Base-by-base conservation (phyloP, 2,888 invertebrate species). In the Lasioglossum zephyrum region DNA sequence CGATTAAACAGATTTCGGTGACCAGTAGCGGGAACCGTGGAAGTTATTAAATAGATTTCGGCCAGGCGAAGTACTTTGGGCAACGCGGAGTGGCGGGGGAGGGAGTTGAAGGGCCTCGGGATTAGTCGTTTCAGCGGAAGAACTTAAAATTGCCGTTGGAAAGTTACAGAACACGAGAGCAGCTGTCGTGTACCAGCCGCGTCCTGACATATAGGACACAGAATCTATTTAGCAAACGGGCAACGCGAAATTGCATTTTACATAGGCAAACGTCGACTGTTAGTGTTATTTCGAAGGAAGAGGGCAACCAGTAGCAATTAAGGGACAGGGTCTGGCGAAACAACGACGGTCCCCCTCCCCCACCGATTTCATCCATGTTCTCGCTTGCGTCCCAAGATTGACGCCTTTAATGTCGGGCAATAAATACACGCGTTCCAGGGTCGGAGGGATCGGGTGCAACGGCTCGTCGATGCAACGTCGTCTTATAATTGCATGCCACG, bases 401-500 rank as follows among this genome's bases (percentile, higher is more conserved):
- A 79, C 63, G 63, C 41, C 63, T 39, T 69, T 76, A 76, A 79
- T 79, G 79, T 73, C 72, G 47, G n/a, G 22, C 44, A 60, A 63
- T 79, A 77, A 79, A 79, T 79, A 70, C 70, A 63, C 66, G 66
- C 22, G 47, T 22, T 41, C 57, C 44, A 57, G 16, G 47, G 16
- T 4, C 44, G 16, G 22, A n/a, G 16, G 72, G 72, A 85, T 77
- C 66, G 73, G 84, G 60, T 31, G 66, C 47, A 69, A 73, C 49
- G 63, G 49, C 53, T 57, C 13, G 79, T 81, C 82, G 66, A 57
- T 81, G 76, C 53, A 47, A 16, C 76, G 39, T 69, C 85, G 79
- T 49, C 75, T 83, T 77, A 60, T 85, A 84, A 84, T 80, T 77
- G 73, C 84, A 57, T 69, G 57, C 84, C 75, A 41, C 74, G 36